Conservation (phyloP, 2,888 invertebrate genomes). For the Nowickia ferox region DNA sequence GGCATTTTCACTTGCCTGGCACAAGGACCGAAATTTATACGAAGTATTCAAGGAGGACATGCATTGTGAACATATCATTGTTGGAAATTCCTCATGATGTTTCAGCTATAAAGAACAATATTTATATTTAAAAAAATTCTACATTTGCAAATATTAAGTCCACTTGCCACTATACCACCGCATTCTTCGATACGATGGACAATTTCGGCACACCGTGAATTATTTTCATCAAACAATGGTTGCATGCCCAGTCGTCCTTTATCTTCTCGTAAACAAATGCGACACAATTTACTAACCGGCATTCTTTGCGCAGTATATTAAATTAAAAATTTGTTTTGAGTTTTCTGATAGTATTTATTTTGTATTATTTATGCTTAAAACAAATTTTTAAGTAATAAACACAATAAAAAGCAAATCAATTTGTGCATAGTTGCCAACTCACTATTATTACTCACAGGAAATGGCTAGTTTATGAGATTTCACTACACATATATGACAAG, state of each 20-base stretch:
- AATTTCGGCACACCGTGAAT: constrained; percentile 75
- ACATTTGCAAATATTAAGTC: background rate
- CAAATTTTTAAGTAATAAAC: constrained; percentile 21
- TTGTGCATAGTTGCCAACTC: constrained; percentile 31
- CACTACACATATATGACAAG: no score
- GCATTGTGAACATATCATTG: constrained; percentile 79
- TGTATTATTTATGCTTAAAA: background rate
- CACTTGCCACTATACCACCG: constrained; percentile 79
- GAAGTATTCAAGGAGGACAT: constrained; percentile 77
- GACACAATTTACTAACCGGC: constrained; percentile 79
- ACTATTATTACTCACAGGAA: background rate
- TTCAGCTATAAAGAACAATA: constrained; percentile 75
- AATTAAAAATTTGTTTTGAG: no score
- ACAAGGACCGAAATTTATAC: constrained; percentile 79
- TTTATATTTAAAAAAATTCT: background rate
- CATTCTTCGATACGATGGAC: constrained; percentile 80
- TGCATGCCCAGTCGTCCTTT: constrained; percentile 74
- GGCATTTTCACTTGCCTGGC: constrained; percentile 80
- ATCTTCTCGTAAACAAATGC: constrained; percentile 79
- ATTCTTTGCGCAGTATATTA: constrained; percentile 63
- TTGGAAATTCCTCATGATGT: constrained; percentile 79
- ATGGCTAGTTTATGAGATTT: background rate
- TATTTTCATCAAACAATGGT: constrained; percentile 76
- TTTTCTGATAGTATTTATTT: background rate
- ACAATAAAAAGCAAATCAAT: constrained; percentile 36